A percentile compares a stretch with the other conserved stretches of the same genome.
These are phyloP conservation scores for Hirtodrosophila cameraria DNA, from an alignment of 2,888 invertebrate species.

Conservation along the genomic window DNA sequence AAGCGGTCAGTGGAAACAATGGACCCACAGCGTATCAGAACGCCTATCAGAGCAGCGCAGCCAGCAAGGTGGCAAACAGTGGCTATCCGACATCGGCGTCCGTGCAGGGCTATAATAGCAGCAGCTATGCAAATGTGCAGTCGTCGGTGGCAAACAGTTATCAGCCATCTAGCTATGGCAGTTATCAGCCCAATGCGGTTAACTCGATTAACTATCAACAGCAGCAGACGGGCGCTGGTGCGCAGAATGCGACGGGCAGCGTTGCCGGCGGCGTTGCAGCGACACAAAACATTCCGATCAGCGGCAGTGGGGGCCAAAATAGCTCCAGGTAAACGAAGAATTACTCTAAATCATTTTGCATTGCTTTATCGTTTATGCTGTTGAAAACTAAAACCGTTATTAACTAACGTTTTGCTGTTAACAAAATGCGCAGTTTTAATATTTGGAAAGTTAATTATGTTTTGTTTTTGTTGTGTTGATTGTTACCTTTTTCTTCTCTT, in stretches of 20 bases:
- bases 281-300: slow-evolving; percentile 84
- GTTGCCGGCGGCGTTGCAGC: slow-evolving; percentile 74
- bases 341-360: neutral
- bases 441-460: slow-evolving; percentile 7
- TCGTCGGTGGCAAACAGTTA: slow-evolving; percentile 82
- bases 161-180: slow-evolving; percentile 83
- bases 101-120: slow-evolving; percentile 82
- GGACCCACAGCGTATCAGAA: slow-evolving; percentile 78
- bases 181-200: slow-evolving; percentile 83
- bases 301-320: slow-evolving; percentile 81
- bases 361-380: slow-evolving; percentile 20
- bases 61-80: slow-evolving; percentile 80
- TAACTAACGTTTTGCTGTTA: slow-evolving; percentile 9
- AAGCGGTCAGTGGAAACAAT: slow-evolving; percentile 75
- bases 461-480: slow-evolving; percentile 11
- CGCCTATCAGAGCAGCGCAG: slow-evolving; percentile 81
- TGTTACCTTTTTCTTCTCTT: slow-evolving; percentile 34
- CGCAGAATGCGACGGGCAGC: slow-evolving; percentile 74
- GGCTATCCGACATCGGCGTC: slow-evolving; percentile 81
- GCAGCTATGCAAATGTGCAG: slow-evolving; percentile 83
- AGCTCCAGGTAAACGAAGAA: slow-evolving; percentile 79
- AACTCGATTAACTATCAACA: slow-evolving; percentile 84
- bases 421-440: slow-evolving; percentile 12
- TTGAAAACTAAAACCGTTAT: slow-evolving; percentile 8
- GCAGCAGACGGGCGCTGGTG: slow-evolving; percentile 57